Percentiles rank a stretch among this genome's conserved stretches.
These are phyloP conservation scores for Caenorhabditis latens DNA, from an alignment of 1,140 invertebrate genomes.

Conservation along the genomic window DNA sequence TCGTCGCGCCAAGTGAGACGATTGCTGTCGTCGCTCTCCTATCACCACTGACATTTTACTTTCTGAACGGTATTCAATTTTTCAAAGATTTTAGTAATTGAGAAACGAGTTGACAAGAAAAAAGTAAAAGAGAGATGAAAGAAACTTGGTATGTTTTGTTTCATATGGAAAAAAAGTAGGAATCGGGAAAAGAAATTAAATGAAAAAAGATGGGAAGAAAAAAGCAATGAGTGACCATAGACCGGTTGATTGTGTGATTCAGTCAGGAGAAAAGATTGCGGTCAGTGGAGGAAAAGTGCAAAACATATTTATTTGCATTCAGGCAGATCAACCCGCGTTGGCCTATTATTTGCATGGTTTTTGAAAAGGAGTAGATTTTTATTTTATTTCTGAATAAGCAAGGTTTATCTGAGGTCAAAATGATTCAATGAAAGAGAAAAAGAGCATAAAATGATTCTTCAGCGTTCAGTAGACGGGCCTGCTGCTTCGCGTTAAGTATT, in stretches of 20 bases:
- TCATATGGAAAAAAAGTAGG: background rate
- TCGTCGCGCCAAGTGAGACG: slow-evolving; percentile 63
- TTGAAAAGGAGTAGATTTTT: background rate
- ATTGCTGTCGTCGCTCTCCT: slow-evolving; percentile 41
- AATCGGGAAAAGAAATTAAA: background rate
- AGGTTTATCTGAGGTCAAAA: no score
- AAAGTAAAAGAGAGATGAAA: background rate
- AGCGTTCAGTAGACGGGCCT: no score
- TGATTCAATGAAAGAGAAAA: background rate
- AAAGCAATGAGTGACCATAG: slow-evolving; percentile 42
- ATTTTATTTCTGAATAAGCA: no score
- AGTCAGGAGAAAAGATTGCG: slow-evolving; percentile 5
- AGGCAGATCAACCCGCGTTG: slow-evolving; percentile 28
- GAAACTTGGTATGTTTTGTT: background rate
- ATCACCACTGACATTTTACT: slow-evolving; percentile 56
- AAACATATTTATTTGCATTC: slow-evolving; percentile 57
- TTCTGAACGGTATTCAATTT: background rate
- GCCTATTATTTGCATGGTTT: slow-evolving; percentile 39
- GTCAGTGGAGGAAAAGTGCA: slow-evolving; percentile 51
- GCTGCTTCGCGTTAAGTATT: slow-evolving; percentile 5
- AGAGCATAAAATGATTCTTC: background rate
- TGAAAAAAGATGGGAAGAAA: slow-evolving; percentile 7
- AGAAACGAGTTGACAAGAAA: background rate
- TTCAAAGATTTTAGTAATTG: background rate
- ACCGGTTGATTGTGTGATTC: slow-evolving; percentile 42